Conservation (phyloP, 1,140 invertebrate species). For the honey bee (Apis mellifera) region Amel_HAv3.1 CM009940.2:443501-444000, state of each 20-base stretch:
- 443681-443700: background rate
- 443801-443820: background rate
- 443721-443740: too few relatives aligned
- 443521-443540: background rate
- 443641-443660: background rate
- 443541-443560: slow-evolving; percentile 17
- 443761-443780: background rate
- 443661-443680: background rate
- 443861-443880: background rate
- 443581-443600: background rate
- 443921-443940: background rate
- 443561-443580: background rate
- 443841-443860: background rate
- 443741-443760: background rate
- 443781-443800: background rate
- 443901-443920: background rate
- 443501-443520: slow-evolving; percentile 10
- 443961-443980: background rate
- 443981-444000: too few relatives aligned
- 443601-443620: background rate
- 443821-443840: background rate
- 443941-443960: background rate
- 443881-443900: too few relatives aligned
- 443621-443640: background rate
- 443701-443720: background rate